phyloP scores from a whole-genome alignment of 1,140 invertebrate species.

The Mylabris phalerata region DNA sequence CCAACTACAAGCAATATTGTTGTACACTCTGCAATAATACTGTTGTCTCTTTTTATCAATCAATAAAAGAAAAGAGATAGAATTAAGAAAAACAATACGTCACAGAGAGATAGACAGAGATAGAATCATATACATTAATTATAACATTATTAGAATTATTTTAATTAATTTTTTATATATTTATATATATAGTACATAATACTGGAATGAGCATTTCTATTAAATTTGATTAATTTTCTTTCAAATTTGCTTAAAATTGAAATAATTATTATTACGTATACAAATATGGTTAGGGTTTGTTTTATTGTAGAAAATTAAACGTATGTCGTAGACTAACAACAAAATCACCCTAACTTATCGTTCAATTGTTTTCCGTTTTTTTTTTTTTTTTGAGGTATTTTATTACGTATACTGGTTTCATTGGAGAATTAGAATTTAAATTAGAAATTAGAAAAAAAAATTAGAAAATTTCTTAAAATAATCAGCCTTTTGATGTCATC shows the following conservation, averaged over 20 bases:
- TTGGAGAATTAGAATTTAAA: background rate
- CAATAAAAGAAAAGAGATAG: too few relatives aligned
- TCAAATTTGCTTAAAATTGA: slow-evolving; percentile 2
- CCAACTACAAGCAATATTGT: background rate
- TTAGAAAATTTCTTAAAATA: slow-evolving; percentile 9
- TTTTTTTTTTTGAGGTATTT: slow-evolving; percentile 39
- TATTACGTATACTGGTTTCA: slow-evolving; percentile 43
- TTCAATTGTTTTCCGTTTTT: too few relatives aligned
- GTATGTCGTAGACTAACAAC: background rate
- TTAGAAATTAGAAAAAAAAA: slow-evolving; percentile 11
- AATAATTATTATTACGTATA: slow-evolving; percentile 19
- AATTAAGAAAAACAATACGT: too few relatives aligned
- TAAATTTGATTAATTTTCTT: slow-evolving; percentile 5
- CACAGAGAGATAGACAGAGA: too few relatives aligned
- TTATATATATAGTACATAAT: slow-evolving; percentile 30
- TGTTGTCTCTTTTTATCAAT: too few relatives aligned
- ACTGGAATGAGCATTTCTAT: slow-evolving; percentile 36
- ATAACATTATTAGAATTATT: slow-evolving; percentile 1
- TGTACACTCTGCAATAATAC: background rate
- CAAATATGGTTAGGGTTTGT: background rate
- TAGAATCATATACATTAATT: too few relatives aligned
- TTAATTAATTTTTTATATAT: slow-evolving; percentile 19
- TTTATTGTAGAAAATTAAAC: background rate
- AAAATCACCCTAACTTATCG: too few relatives aligned
- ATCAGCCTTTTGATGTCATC: slow-evolving; percentile 25